phyloP scores from a whole-genome alignment of 2,888 invertebrate species.

The Ashinkailepas kermadecensis region DNA sequence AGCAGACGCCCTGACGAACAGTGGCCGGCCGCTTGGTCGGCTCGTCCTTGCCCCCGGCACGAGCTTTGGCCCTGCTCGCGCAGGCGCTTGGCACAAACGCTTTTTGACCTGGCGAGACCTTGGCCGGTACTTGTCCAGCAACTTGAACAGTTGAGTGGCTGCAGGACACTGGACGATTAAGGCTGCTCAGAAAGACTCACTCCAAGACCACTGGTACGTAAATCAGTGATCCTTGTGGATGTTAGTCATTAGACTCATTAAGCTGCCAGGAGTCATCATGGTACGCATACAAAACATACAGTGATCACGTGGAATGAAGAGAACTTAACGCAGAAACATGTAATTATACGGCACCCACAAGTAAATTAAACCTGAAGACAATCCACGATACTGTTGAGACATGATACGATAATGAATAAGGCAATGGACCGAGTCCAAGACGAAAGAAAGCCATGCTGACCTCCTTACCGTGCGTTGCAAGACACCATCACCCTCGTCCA shows the following conservation, averaged over 20 bases:
- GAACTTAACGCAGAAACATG: background rate
- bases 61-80: conserved; percentile 75
- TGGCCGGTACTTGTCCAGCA: conserved; percentile 95
- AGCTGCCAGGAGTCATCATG: background rate
- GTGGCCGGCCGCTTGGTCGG: conserved; percentile 86
- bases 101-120: conserved; percentile 88
- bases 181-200: no score
- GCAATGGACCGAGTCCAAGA: no score
- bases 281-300: no score
- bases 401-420: background rate
- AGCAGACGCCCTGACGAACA: conserved; percentile 80
- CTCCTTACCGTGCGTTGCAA: background rate
- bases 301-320: no score
- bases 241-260: conserved; percentile 6
- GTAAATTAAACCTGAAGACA: background rate
- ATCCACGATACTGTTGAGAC: background rate
- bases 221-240: conserved; percentile 24
- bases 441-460: background rate
- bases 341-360: background rate
- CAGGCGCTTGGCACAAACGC: conserved; percentile 73
- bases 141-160: conserved; percentile 93
- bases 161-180: conserved; percentile 35
- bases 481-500: background rate
- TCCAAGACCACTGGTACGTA: no score
- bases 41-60: conserved; percentile 79